Evolutionary conservation across 1,140 invertebrate species (phyloP).

Genomic region (Drosophila sucinea): DNA sequence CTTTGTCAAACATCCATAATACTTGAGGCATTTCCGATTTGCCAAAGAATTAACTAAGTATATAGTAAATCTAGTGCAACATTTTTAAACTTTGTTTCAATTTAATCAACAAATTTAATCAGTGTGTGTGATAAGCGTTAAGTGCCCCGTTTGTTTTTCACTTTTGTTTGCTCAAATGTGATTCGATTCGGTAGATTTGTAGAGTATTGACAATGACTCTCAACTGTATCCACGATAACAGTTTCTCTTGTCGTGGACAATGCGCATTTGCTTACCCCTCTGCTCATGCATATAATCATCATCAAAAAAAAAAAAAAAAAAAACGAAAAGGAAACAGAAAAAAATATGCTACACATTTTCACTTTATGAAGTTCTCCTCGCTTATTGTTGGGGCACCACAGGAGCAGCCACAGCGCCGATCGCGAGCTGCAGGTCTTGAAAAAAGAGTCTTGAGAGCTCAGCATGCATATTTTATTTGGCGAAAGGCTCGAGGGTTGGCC

Average conservation of each 20-base stretch:
- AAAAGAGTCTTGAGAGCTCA: conserved; percentile 51
- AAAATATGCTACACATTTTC: conserved; percentile 74
- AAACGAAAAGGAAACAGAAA: conserved; percentile 15
- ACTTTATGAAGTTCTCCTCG: conserved; percentile 65
- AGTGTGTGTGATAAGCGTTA: no score
- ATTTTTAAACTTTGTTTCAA: no score
- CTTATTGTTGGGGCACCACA: conserved; percentile 29
- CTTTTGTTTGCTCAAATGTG: no score
- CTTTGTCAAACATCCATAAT: not conserved
- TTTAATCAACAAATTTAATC: no score
- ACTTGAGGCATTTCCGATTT: no score
- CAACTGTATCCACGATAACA: not conserved
- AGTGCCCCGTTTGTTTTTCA: no score
- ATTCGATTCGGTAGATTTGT: not conserved
- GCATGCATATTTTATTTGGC: conserved; percentile 73
- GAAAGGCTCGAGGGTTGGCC: conserved; percentile 51
- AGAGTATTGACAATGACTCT: not conserved
- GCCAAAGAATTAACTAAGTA: no score
- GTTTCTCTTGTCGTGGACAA: conserved; percentile 30
- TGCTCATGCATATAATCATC: conserved; percentile 39
- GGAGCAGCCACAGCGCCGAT: conserved; percentile 49
- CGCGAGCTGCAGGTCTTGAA: conserved; percentile 48
- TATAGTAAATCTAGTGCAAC: no score
- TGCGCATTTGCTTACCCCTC: conserved; percentile 41
- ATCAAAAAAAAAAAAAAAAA: not conserved